Base-by-base conservation (phyloP, 2,113 vertebrate genomes). In the Upupa epops region DNA sequence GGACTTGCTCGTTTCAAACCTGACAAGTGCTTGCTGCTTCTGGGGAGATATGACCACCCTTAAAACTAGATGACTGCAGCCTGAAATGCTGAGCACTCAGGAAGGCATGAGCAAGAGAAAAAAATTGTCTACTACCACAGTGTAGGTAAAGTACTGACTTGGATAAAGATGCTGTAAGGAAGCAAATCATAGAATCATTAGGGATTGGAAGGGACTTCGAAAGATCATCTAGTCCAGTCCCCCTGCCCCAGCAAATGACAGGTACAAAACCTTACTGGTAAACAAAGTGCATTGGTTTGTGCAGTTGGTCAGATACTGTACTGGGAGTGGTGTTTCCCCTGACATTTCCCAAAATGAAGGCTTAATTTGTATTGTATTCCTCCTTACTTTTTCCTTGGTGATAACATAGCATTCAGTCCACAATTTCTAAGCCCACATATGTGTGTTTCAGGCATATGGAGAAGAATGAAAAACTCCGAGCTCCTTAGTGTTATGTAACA, bases 401-500 rank as follows among this genome's bases (percentile, higher is more conserved):
- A 32, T 49, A 54, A 60, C 22, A 5, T 19, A 37, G 17, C 45
- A 34, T 34, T 31, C 7, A 66, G 51, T 40, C 13, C 6, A 19
- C 70, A 32, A 71, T 92, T 55, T 85, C 6, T 4, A 77, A 40
- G 26, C 52, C 11, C 5, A 20, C 46, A 11, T 24, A 48, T 26
- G 56, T 24, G 11, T 71, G 10, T 90, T 82, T 76, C 56, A 60
- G 78, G 37, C 82, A 71, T 90, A 83, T 58, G 56, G 64, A 19
- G 45, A 85, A 52, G 66, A 93, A 45, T 9, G 94, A 93, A 87
- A 26, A 74, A 85, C 52, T 93, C 61, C 12, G 70, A 90, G 31
- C 49, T 93, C 31, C 71, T 76, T 64, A 3, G 2, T 60, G 63
- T 96, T 96, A 95, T 60, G 65, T 88, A 96, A 96, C 10, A 4